These are phyloP conservation scores for Gymnogyps californianus DNA, from an alignment of 2,113 vertebrate genomes.

Conservation along the genomic window DNA sequence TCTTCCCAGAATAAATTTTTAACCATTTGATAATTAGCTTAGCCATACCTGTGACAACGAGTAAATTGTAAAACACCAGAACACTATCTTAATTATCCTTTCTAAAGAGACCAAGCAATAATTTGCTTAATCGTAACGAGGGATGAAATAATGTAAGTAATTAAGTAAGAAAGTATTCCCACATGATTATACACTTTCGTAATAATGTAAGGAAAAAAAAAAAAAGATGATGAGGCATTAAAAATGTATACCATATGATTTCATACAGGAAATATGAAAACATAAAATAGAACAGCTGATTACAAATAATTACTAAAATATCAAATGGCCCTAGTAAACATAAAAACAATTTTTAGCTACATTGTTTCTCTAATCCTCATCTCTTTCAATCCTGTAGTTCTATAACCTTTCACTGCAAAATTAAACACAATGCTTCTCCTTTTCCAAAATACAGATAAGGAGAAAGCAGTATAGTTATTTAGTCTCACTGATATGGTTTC, in stretches of 20 bases:
- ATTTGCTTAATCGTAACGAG: conserved; percentile 65
- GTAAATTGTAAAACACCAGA: conserved; percentile 62
- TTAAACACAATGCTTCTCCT: not conserved
- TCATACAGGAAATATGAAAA: not conserved
- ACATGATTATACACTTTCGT: conserved; percentile 19
- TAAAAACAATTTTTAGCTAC: not conserved
- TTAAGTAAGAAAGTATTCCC: conserved; percentile 65
- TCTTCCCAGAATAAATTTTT: conserved; percentile 58
- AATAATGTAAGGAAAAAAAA: not conserved
- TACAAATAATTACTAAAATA: not conserved
- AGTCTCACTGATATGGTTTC: not conserved
- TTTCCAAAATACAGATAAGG: not conserved
- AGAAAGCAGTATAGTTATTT: not conserved
- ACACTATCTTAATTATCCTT: conserved; percentile 69
- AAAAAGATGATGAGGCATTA: not conserved
- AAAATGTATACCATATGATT: not conserved
- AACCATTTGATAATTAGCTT: conserved; percentile 68
- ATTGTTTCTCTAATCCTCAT: not conserved
- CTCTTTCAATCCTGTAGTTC: not conserved
- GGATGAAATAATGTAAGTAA: conserved; percentile 60
- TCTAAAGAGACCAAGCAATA: conserved; percentile 58
- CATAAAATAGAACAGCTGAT: not conserved
- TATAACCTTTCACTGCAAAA: not conserved
- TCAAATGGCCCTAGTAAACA: not conserved
- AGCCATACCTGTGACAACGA: conserved; percentile 62